These are phyloP conservation scores for Saccostrea echinata DNA, from an alignment of 1,140 invertebrate genomes.

Conservation along the genomic window DNA sequence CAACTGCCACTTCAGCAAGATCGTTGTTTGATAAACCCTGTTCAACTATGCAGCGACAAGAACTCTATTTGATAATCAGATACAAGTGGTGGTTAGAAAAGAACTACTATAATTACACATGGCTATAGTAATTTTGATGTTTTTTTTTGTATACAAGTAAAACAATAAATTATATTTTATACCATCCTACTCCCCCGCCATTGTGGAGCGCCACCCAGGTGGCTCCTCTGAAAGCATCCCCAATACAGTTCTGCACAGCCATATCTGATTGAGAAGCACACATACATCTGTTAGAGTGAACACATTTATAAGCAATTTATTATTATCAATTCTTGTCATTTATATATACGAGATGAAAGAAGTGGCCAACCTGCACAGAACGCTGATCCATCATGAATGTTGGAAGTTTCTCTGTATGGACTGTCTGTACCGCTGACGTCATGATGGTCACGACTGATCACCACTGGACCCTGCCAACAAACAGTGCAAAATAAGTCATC, in stretches of 20 bases:
- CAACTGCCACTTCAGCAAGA: too few relatives aligned
- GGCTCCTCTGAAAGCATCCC: conserved; percentile 85
- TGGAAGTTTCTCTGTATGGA: conserved; percentile 86
- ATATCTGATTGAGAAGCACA: conserved; percentile 81
- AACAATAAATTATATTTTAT: conserved; percentile 53
- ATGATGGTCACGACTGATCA: conserved; percentile 86
- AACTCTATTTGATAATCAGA: too few relatives aligned
- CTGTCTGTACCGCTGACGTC: conserved; percentile 87
- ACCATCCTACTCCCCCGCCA: conserved; percentile 87
- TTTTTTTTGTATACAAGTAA: too few relatives aligned
- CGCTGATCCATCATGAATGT: conserved; percentile 86
- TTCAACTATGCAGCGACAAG: too few relatives aligned
- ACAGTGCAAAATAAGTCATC: too few relatives aligned
- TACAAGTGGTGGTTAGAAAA: too few relatives aligned
- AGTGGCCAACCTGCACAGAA: conserved; percentile 82
- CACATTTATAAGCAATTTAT: too few relatives aligned
- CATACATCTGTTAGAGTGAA: too few relatives aligned
- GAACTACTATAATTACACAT: too few relatives aligned
- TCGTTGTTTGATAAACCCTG: too few relatives aligned
- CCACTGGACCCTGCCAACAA: conserved; percentile 81
- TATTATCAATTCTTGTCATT: too few relatives aligned
- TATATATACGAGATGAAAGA: neutral
- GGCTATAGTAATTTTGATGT: too few relatives aligned
- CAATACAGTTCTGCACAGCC: conserved; percentile 86
- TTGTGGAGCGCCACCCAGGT: conserved; percentile 88